These are phyloP conservation scores for Drosophila malerkotliana DNA, from an alignment of 1,140 invertebrate species.

Conservation along the genomic window DNA sequence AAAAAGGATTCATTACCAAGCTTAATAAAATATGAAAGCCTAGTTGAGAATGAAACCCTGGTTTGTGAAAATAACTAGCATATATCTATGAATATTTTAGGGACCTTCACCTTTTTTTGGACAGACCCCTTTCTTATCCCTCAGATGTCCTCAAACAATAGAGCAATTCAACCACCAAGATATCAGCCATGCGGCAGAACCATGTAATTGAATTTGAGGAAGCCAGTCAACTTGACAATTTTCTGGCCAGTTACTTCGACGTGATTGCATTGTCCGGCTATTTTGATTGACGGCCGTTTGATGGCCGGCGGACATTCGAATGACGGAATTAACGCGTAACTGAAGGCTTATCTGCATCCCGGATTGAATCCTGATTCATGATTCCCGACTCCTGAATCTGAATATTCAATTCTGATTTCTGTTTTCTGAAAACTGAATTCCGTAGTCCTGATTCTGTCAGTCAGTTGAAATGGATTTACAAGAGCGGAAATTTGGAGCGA, in stretches of 20 bases:
- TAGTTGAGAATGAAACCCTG: not conserved
- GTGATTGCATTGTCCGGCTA: slow-evolving; percentile 8
- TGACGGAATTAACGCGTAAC: slow-evolving; percentile 50
- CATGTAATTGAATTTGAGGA: slow-evolving; percentile 5
- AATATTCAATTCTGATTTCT: not conserved
- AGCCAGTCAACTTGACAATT: slow-evolving; percentile 4
- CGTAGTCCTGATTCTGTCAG: not conserved
- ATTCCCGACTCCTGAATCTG: not conserved
- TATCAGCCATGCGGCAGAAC: not conserved
- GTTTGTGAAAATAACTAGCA: not conserved
- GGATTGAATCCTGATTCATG: not conserved
- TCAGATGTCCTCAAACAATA: not conserved
- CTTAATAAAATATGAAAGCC: not conserved
- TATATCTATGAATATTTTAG: not conserved
- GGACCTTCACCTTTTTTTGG: no score
- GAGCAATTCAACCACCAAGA: not conserved
- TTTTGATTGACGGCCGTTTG: slow-evolving; percentile 41
- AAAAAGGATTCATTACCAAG: not conserved
- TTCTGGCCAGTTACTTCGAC: slow-evolving; percentile 7
- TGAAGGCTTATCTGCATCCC: slow-evolving; percentile 34
- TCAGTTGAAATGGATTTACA: slow-evolving; percentile 27
- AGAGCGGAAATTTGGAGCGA: slow-evolving; percentile 49
- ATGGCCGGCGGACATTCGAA: slow-evolving; percentile 43
- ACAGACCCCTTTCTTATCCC: not conserved
- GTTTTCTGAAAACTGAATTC: not conserved